Evolutionary conservation across 2,797 vertebrate genomes (phyloP), one percentile per base, ranked within the genome.

Genomic region (Geotria australis): DNA sequence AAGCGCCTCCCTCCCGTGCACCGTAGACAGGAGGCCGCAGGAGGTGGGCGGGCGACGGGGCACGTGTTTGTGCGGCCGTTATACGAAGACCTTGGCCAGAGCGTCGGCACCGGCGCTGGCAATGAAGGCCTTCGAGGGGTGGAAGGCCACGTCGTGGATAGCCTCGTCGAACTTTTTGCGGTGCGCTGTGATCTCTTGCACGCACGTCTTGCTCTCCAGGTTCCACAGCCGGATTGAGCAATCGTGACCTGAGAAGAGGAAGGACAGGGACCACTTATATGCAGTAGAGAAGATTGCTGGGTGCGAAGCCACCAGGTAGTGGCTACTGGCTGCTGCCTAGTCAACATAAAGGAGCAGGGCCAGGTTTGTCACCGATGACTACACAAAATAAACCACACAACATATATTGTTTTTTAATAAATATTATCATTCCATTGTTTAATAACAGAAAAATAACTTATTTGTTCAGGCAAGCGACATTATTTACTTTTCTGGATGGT

Each of bases 1-100:
- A 55, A 9, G 9, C 15, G 24, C 51, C n/a, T 55, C 51, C 49
- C 15, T 15, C 12, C 8, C 7, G 49, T 53, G 51, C n/a, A 51
- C 8, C 51, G 9, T n/a, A 38, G 24, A 24, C 24, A 24, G 38
- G 24, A 38, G 24, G 24, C 24, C 24, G 24, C 24, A 38, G 24
- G 24, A 38, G 24, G 24, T 38, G 24, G 24, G 51, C 15, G n/a
- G 51, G 15, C 51, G 51, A 24, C 15, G 51, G 51, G n/a, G 51
- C 51, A n/a, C 9, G 51, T 15, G n/a, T 55, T 55, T 38, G 24
- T 38, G 24, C 24, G 24, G 24, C 24, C 24, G 76, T 96, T 88
- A 96, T 96, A 96, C 89, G 59, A 96, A 96, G 68, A 96, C 89
- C 76, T 95, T 96, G 62, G 88, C 89, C 62, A 96, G 79, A 47